A percentile compares a stretch with the other conserved stretches of the same genome.
Evolutionary conservation across 2,797 vertebrate species (phyloP).

Genomic region (Calcarius lapponicus): DNA sequence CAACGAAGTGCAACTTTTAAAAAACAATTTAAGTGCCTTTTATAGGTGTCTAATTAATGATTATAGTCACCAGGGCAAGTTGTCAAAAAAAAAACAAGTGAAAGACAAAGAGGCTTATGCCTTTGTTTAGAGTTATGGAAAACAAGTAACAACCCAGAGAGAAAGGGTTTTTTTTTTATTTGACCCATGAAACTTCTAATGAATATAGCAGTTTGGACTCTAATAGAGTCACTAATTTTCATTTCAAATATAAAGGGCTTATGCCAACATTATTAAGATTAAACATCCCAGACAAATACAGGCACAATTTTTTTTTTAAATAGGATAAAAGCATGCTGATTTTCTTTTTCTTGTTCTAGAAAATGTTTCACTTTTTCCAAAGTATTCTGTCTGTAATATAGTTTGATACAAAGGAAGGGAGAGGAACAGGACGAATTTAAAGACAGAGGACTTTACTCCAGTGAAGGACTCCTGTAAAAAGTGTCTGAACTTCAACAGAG

Average conservation of each 20-base stretch:
- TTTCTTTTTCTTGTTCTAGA: not conserved
- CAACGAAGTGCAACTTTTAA: not conserved
- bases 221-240: not conserved
- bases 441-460: not conserved
- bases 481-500: not conserved
- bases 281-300: not conserved
- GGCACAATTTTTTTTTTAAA: not conserved
- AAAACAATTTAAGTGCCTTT: not conserved
- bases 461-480: not conserved
- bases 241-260: not conserved
- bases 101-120: not conserved
- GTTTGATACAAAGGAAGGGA: not conserved
- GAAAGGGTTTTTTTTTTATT: not conserved
- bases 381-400: not conserved
- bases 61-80: not conserved
- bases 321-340: accelerated
- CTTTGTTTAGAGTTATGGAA: not conserved
- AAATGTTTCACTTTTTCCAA: not conserved
- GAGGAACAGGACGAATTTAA: not conserved
- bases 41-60: not conserved
- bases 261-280: not conserved
- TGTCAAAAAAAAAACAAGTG: not conserved
- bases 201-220: not conserved
- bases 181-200: not conserved
- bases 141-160: not conserved